Percentiles rank a stretch among this genome's conserved stretches.
Evolutionary conservation across 2,888 invertebrate species (phyloP).

Genomic region (Loripinus fragilis): DNA sequence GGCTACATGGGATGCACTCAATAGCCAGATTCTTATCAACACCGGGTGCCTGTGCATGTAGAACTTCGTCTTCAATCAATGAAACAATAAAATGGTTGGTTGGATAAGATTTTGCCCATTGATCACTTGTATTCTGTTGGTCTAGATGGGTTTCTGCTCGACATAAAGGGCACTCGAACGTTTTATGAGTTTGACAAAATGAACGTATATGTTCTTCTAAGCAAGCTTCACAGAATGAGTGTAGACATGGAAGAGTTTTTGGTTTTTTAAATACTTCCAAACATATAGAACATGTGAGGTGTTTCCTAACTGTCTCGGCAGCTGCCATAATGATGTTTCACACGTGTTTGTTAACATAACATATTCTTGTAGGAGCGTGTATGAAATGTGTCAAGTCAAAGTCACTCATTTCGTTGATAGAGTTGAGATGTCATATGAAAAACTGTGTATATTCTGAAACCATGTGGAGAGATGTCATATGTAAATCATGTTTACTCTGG

Average conservation of each 20-base stretch:
- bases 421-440: no score
- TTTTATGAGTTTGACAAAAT: no score
- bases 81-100: neutral
- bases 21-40: neutral
- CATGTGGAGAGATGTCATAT: no score
- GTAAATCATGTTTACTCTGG: no score
- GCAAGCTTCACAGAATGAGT: neutral
- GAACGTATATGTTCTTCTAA: neutral
- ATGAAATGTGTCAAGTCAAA: no score
- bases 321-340: no score
- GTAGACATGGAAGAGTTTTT: neutral
- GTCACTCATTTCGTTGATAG: no score
- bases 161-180: neutral
- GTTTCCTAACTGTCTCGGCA: neutral
- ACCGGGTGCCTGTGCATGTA: neutral
- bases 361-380: no score
- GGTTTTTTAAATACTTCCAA: neutral
- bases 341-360: no score
- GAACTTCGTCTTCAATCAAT: neutral
- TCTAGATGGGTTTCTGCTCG: neutral
- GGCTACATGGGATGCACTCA: slow-evolving; percentile 30
- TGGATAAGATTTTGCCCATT: neutral
- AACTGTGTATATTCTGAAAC: no score
- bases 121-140: no score
- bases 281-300: neutral